Evolutionary conservation across 2,888 invertebrate species (phyloP), one percentile per base, ranked within the genome.

Genomic region (Sussaba pulchella): DNA sequence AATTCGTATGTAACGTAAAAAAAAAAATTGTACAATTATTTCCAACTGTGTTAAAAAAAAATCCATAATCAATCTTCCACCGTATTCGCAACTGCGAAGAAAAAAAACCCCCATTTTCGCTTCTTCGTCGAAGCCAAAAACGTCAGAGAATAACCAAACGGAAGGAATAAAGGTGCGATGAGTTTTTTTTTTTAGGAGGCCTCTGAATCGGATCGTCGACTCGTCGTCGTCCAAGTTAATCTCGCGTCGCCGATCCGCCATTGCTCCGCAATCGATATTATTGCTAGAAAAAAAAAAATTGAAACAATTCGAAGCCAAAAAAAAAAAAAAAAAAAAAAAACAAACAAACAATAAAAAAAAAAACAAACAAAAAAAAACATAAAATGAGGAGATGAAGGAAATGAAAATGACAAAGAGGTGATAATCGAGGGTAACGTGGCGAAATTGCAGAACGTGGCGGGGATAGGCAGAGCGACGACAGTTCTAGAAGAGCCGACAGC

Each of bases 391-490:
- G 21, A 39, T 8, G 24, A 14, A 12, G 12, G 24, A 52, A 52
- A 52, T n/a, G 14, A 6, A 31, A 57, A 57, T 57, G 8, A 6
- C 24, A 36, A 75, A 72, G 71, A 67, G 21, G 47, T 9, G 64
- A 50, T 14, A 21, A 17, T 10, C 52, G 64, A 64, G 63, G 31
- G 57, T 66, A 66, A 59, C 59, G 6, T 67, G 52, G 31, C 21
- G 43, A 78, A 69, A 83, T 91, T 92, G 50, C 92, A 92, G 93
- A 93, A 80, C 92, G 92, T 26, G 92, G 92, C 24, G 89, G 92
- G 77, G 94, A 94, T 78, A 91, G 93, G 79, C 92, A 93, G 82
- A 94, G 94, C 88, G 94, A 94, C 84, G 94, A 94, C 87, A 94
- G 94, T 85, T 93, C 93, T 21, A 93, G 93, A 83, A 92, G 93